Evolutionary conservation across 2,888 invertebrate genomes (phyloP).

Genomic region (Nomada lathburiana): DNA sequence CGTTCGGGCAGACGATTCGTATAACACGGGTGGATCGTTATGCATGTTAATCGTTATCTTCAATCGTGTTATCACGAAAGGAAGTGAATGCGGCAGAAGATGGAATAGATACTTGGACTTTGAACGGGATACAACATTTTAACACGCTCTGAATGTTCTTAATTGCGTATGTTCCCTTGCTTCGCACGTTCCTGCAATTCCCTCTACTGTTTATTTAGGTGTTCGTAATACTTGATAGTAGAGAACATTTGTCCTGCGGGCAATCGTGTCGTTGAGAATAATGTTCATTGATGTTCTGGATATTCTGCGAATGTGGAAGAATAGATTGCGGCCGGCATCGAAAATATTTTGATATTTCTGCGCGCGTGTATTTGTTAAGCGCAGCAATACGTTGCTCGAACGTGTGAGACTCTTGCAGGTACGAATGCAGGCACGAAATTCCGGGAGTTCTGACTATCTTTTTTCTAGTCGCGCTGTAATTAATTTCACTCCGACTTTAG

Average conservation of each 20-base stretch:
- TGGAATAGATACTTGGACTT: conserved; percentile 27
- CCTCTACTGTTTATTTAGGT: conserved; percentile 20
- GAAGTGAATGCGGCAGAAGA: conserved; percentile 34
- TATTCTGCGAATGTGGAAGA: conserved; percentile 1
- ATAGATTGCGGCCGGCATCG: background rate
- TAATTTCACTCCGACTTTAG: background rate
- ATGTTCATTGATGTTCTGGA: conserved; percentile 14
- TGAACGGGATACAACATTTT: conserved; percentile 49
- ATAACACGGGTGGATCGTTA: background rate
- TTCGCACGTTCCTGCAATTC: background rate
- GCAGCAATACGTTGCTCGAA: background rate
- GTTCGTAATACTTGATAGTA: background rate
- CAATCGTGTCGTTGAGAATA: conserved; percentile 27
- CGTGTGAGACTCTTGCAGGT: background rate
- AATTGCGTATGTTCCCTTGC: conserved; percentile 39
- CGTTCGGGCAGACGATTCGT: too few species aligned
- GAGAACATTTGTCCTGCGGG: background rate
- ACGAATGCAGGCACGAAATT: conserved; percentile 1
- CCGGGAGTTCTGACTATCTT: conserved; percentile 14
- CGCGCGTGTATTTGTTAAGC: background rate
- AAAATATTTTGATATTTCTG: background rate
- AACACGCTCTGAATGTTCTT: conserved; percentile 58
- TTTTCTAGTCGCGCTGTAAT: background rate
- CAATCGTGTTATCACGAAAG: conserved; percentile 6
- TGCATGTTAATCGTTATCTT: conserved; percentile 25